Base-by-base conservation (phyloP, 2,888 invertebrate genomes). In the Sinodicranocentrus sp. region DNA sequence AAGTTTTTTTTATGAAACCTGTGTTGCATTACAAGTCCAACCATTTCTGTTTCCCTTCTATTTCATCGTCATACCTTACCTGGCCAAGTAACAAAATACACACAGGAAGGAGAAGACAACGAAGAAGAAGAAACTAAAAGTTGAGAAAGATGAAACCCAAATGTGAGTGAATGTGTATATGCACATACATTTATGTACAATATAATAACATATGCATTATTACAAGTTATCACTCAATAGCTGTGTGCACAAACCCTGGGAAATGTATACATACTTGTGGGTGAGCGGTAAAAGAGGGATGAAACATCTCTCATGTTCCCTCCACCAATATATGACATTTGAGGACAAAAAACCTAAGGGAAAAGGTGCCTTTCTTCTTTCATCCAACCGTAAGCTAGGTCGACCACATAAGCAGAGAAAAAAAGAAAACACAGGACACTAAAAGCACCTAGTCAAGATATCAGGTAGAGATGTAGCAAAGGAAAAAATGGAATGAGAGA, bases 401-500 rank as follows among this genome's bases (percentile, higher is more conserved):
- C 5, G 39, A 39, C 5, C 5, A 39, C 13, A 39, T 39, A 39
- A 13, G 6, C 6, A 39, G 19, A 19, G 19, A 52, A 19, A 52
- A 52, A 19, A 19, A 19, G 52, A 17, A 52, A 52, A 2, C 19
- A 52, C 52, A 52, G 52, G 57, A 23, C 21, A 23, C 25, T 19
- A 54, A 23, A 54, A 17, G 3, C 8, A 57, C 17, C 8, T 52
- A 19, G 19, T 17, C 2, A 52, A 25, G 25, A 57, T 2, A 57
- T 57, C 57, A 13, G 57, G 52, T 5, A 25, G 54, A 54, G n/a
- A 25, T 25, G 25, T 1, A 57, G 25, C 10, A n/a, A 25, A 57
- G 25, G 57, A 57, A 57, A n/a, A 65, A 65, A 65, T 21, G 43
- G 10, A 43, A 65, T 65, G 65, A 65, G 65, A 65, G 43, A 65